phyloP scores from a whole-genome alignment of 2,888 invertebrate species.

The Patella pellucida region DNA sequence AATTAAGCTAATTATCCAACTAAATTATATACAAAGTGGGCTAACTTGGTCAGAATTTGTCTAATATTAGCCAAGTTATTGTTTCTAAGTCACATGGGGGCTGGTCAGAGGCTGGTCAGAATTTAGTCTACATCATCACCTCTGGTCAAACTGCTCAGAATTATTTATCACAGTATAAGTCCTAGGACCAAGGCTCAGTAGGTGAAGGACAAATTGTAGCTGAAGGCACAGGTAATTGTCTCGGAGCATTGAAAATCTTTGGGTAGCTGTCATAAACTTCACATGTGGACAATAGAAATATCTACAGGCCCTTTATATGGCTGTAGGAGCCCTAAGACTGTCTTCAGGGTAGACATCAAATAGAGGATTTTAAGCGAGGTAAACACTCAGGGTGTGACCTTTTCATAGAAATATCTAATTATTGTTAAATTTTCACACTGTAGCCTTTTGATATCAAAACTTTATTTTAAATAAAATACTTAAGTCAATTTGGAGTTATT shows the following conservation, averaged over 20 bases:
- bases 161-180: not conserved
- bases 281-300: not conserved
- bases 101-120: too few species aligned
- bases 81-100: slow-evolving; percentile 1
- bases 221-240: not conserved
- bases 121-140: not conserved
- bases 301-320: slow-evolving; percentile 5
- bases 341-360: slow-evolving; percentile 7
- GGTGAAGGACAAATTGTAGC: not conserved
- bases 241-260: slow-evolving; percentile 3
- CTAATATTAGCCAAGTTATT: not conserved
- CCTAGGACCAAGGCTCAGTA: not conserved
- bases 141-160: not conserved
- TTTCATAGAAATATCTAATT: not conserved
- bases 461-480: too few species aligned
- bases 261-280: not conserved
- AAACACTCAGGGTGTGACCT: not conserved
- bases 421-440: not conserved
- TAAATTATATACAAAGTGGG: not conserved
- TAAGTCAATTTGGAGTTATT: too few species aligned
- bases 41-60: not conserved
- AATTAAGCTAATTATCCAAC: not conserved
- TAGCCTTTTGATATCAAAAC: too few species aligned
- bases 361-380: not conserved
- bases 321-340: not conserved